Percentiles rank a stretch among this genome's conserved stretches.
Conservation (phyloP, 2,797 vertebrate genomes). For the Nasua narica region DNA sequence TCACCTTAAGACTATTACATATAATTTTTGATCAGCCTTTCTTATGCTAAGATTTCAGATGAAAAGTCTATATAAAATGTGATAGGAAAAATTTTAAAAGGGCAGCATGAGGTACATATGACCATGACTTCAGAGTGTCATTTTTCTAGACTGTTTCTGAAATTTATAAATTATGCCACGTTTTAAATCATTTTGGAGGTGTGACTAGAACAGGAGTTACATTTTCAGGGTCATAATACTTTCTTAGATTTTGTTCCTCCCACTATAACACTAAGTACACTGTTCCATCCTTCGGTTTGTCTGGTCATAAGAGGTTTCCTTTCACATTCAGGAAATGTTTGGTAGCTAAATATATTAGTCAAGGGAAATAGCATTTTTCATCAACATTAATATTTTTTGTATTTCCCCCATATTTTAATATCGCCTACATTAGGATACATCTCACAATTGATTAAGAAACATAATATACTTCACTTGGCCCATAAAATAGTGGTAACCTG, state of each 20-base stretch:
- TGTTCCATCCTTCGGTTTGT: background rate
- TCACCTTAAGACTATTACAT: background rate
- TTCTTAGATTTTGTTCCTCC: background rate
- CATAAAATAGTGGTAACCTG: background rate
- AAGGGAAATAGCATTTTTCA: background rate
- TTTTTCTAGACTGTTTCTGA: slow-evolving; percentile 32
- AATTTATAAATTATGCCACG: background rate
- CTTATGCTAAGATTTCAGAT: slow-evolving; percentile 1
- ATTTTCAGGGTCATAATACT: background rate
- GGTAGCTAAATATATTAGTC: background rate
- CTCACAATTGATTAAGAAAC: background rate
- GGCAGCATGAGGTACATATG: background rate
- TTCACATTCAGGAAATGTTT: background rate
- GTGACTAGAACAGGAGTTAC: background rate
- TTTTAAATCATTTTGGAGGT: background rate
- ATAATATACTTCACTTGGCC: background rate
- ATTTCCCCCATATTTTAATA: background rate
- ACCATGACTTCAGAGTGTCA: background rate
- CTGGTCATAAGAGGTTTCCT: background rate
- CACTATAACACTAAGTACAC: background rate
- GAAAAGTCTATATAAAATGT: background rate
- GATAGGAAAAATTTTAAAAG: background rate
- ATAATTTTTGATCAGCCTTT: background rate
- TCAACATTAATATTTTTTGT: background rate
- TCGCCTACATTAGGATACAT: background rate